These are phyloP conservation scores for Orius insidiosus DNA, from an alignment of 1,140 invertebrate species.

Conservation along the genomic window DNA sequence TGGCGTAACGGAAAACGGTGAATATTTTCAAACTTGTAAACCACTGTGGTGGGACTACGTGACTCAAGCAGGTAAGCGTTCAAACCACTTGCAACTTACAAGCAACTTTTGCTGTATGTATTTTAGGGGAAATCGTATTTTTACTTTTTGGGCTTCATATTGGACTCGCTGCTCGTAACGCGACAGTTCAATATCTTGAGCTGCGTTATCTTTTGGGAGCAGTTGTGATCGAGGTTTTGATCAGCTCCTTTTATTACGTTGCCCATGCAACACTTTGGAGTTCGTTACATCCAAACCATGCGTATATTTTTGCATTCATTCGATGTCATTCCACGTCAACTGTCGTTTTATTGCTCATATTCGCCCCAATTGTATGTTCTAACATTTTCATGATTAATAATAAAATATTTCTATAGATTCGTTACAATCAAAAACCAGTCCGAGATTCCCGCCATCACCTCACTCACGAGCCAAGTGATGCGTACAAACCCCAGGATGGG, in stretches of 20 bases:
- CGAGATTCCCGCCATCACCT: conserved; percentile 22
- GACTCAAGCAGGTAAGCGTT: conserved; percentile 47
- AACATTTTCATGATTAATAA: not conserved
- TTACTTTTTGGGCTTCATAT: conserved; percentile 66
- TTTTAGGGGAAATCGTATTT: conserved; percentile 59
- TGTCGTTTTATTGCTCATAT: conserved; percentile 51
- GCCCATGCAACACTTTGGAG: conserved; percentile 41
- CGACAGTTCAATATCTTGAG: conserved; percentile 63
- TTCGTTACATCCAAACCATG: conserved; percentile 45
- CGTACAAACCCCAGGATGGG: conserved; percentile 46
- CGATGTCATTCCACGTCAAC: conserved; percentile 64
- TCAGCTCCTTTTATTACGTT: conserved; percentile 51
- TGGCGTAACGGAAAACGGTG: conserved; percentile 28
- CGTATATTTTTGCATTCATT: conserved; percentile 47
- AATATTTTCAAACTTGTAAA: conserved; percentile 45
- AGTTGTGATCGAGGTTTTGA: conserved; percentile 51
- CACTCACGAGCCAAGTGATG: conserved; percentile 40
- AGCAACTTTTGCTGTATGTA: too few species aligned
- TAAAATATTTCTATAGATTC: conserved; percentile 34
- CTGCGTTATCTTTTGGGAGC: conserved; percentile 58
- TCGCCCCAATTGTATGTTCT: conserved; percentile 46
- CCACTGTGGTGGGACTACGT: conserved; percentile 80
- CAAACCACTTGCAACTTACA: too few species aligned
- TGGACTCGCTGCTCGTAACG: conserved; percentile 61
- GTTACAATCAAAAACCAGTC: conserved; percentile 50